phyloP scores from a whole-genome alignment of 2,113 vertebrate species.

The Eidolon helvum region DNA sequence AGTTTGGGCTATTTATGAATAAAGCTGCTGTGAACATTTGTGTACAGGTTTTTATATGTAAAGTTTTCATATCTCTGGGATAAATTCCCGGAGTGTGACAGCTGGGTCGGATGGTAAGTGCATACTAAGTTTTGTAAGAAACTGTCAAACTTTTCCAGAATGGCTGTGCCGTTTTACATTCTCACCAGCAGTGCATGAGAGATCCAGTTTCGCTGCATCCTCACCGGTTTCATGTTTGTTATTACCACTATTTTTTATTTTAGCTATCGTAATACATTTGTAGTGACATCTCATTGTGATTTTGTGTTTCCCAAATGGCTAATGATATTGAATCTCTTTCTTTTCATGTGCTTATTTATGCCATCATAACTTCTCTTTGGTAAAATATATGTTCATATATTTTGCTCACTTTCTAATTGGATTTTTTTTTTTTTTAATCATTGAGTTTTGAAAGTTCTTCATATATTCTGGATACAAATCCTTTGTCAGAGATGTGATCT shows the following conservation, averaged over 20 bases:
- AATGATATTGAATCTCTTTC: background rate
- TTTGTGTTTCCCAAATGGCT: background rate
- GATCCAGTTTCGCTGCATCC: background rate
- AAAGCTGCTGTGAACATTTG: background rate
- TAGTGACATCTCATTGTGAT: background rate
- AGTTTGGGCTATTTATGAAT: background rate
- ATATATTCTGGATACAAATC: background rate
- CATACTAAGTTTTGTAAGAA: background rate
- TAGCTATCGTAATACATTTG: background rate
- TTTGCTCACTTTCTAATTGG: conserved; percentile 1
- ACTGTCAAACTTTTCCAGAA: background rate
- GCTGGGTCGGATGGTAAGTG: background rate
- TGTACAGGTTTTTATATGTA: background rate
- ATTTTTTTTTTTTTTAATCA: background rate
- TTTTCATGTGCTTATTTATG: background rate
- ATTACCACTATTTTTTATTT: background rate
- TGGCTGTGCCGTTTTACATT: background rate
- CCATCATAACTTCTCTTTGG: background rate
- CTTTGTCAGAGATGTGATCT: background rate
- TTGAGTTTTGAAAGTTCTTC: conserved; percentile 4
- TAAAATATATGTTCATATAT: background rate
- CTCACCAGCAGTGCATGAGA: background rate
- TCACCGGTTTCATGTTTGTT: background rate
- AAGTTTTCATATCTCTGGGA: background rate
- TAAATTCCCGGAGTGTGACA: background rate